Conservation (phyloP, 1,140 invertebrate species). For the Bombus impatiens region DNA sequence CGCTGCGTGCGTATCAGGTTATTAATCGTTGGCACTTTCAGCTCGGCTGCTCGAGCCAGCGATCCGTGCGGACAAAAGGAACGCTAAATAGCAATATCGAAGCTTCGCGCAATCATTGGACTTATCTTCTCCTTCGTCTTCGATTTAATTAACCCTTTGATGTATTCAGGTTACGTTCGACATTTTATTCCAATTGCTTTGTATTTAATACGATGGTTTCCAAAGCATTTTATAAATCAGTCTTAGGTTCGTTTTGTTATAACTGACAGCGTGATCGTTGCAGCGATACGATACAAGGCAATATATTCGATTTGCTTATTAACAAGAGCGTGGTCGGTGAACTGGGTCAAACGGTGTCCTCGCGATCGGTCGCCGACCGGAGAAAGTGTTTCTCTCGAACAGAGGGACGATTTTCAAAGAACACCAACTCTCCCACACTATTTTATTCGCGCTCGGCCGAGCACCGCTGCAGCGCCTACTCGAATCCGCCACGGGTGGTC, state of each 20-base stretch:
- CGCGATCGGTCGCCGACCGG: conserved; percentile 69
- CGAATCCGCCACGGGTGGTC: conserved; percentile 63
- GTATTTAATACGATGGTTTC: not conserved
- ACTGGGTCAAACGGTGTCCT: conserved; percentile 76
- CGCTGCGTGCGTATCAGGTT: conserved; percentile 30
- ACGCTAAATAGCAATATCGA: not conserved
- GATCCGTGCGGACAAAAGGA: conserved; percentile 42
- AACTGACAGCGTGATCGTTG: no score
- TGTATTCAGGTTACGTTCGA: not conserved
- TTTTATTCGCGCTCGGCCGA: conserved; percentile 67
- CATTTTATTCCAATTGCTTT: not conserved
- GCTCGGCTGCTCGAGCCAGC: conserved; percentile 26
- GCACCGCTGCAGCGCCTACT: conserved; percentile 70
- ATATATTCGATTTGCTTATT: no score
- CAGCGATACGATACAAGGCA: no score
- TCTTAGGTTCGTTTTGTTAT: no score
- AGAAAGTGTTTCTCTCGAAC: conserved; percentile 74
- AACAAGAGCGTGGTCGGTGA: conserved; percentile 52
- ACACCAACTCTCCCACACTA: conserved; percentile 75
- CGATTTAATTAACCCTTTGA: conserved; percentile 31
- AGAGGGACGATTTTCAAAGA: conserved; percentile 13
- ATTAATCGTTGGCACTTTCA: conserved; percentile 51
- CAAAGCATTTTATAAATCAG: not conserved
- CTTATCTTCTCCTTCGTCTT: not conserved
- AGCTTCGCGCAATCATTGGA: not conserved